Evolutionary conservation across 2,797 vertebrate genomes (phyloP), one percentile per base, ranked within the genome.

Genomic region (Phoeniculus purpureus): DNA sequence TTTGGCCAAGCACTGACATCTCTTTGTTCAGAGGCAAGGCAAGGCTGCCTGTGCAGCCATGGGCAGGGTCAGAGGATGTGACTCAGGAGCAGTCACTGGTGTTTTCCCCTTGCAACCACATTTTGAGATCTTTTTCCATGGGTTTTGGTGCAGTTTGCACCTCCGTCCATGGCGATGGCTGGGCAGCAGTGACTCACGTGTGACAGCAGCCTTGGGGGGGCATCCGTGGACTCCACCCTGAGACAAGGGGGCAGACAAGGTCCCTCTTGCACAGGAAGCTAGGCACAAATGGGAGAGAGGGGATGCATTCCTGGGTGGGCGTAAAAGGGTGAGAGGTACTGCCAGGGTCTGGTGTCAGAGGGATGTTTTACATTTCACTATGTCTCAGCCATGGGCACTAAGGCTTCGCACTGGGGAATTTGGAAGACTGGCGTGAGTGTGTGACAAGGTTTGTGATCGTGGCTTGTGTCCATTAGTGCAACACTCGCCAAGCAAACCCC

Each of bases 171-270:
- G 1, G 32, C 3, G 2, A 32, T 23, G 34, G 47, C 21, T 27
- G 60, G 34, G 54, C 19, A 1, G 34, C 52, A 0, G 9, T 5
- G 37, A 34, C 72, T 67, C 26, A 4, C 6, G 15, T 2, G 16
- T 5, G 47, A 13, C 48, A 12, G 52, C 23, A 5, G 15, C 6
- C 56, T 18, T 3, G 0, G 66, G 37, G 37, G 56, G 58, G n/a
- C 64, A 29, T 12, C 56, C 48, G 55, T 54, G 3, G 1, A 3
- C 22, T 8, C 37, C 50, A 15, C 18, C 1, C 1, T 9, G 37
- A 1, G 5, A 6, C 6, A 8, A 4, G 26, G 37, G 0, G 3
- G 22, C 31, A 22, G 0, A 1, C 6, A 0, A 3, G 22, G 40
- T 37, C 48, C 18, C 19, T 4, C 37, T 37, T 3, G 18, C 55